Percentiles rank a stretch among this genome's conserved stretches.
Conservation (phyloP, 2,113 vertebrate species). For the Tenrec ecaudatus region DNA sequence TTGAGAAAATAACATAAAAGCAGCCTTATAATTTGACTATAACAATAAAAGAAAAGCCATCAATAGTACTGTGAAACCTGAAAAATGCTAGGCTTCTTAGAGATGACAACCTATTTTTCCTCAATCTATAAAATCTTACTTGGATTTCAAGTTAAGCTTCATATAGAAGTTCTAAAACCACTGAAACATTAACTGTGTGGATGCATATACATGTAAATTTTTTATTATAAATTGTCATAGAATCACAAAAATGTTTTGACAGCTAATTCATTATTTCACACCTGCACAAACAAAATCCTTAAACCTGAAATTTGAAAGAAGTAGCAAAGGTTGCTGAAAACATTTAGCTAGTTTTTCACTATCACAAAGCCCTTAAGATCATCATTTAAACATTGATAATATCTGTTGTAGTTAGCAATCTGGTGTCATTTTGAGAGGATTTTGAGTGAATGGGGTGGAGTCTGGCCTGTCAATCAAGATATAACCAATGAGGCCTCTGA, state of each 20-base stretch:
- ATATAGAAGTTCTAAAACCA: slow-evolving; percentile 34
- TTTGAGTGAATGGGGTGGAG: no score
- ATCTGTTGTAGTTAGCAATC: no score
- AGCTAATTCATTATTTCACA: slow-evolving; percentile 21
- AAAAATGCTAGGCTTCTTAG: slow-evolving; percentile 34
- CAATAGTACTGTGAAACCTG: slow-evolving; percentile 47
- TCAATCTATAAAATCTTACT: slow-evolving; percentile 54
- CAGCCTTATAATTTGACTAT: slow-evolving; percentile 13
- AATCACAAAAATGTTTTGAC: slow-evolving; percentile 42
- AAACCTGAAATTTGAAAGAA: slow-evolving; percentile 9
- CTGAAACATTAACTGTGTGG: background rate
- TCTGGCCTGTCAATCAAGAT: no score
- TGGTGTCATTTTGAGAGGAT: no score
- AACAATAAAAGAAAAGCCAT: slow-evolving; percentile 15
- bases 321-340: background rate
- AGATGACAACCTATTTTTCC: background rate
- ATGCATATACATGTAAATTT: no score
- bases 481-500: no score
- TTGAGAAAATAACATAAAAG: slow-evolving; percentile 49
- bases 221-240: no score
- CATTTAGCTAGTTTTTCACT: slow-evolving; percentile 10
- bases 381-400: background rate
- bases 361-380: background rate
- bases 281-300: slow-evolving; percentile 59
- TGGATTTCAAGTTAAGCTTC: slow-evolving; percentile 56